Evolutionary conservation across 2,113 vertebrate species (phyloP).

Genomic region (Erythrocercus mccallii): DNA sequence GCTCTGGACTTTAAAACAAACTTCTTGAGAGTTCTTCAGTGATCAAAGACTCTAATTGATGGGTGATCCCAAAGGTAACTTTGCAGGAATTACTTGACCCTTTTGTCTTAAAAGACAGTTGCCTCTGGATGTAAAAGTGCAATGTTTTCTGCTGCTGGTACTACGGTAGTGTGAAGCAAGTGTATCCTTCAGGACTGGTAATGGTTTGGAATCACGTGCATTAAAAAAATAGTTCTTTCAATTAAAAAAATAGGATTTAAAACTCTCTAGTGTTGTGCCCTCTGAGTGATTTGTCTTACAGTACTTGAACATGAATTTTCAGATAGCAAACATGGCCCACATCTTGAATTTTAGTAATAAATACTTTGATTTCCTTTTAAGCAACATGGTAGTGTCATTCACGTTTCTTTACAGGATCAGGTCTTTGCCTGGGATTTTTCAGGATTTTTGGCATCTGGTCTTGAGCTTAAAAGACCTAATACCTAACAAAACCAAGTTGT

Average conservation of each 20-base stretch:
- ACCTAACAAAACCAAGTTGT: neutral
- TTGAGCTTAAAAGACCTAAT: neutral
- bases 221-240: neutral
- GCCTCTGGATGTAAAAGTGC: neutral
- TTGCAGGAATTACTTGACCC: neutral
- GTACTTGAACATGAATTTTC: neutral
- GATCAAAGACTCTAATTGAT: neutral
- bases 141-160: neutral
- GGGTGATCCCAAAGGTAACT: neutral
- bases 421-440: neutral
- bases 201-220: neutral
- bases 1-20: neutral
- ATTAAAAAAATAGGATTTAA: neutral
- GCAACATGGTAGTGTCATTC: neutral
- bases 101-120: neutral
- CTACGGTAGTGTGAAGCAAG: neutral
- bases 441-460: neutral
- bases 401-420: neutral
- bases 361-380: neutral
- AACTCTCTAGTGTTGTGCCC: neutral
- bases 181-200: neutral
- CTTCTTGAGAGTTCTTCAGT: neutral
- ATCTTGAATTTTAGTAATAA: neutral
- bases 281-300: neutral
- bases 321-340: neutral